A percentile compares a stretch with the other conserved stretches of the same genome.
Evolutionary conservation across 2,113 vertebrate species (phyloP).

Genomic region (Microtus oregoni): DNA sequence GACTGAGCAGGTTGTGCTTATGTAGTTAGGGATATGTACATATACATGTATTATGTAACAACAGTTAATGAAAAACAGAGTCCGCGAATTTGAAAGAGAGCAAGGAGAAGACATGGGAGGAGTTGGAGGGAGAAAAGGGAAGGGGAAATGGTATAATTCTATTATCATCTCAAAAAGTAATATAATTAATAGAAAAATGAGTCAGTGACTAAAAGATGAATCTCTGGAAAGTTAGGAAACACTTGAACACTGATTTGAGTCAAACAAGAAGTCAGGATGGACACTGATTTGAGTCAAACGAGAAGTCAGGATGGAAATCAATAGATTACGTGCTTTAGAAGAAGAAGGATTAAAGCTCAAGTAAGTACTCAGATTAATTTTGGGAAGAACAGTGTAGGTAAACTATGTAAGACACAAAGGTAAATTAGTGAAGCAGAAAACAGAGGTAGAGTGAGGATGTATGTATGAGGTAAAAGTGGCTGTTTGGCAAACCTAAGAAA

Average conservation of each 20-base stretch:
- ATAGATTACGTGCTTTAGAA: background rate
- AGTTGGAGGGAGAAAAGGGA: background rate
- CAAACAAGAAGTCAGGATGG: background rate
- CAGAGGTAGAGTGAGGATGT: background rate
- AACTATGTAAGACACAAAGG: background rate
- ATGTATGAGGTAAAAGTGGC: too few species aligned
- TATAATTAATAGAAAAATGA: background rate
- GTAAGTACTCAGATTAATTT: background rate
- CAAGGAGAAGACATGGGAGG: background rate
- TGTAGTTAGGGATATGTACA: background rate
- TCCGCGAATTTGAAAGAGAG: background rate
- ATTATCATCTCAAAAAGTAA: background rate
- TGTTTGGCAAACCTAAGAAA: background rate
- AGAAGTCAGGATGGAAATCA: background rate
- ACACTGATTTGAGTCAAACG: background rate
- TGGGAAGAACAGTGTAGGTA: background rate
- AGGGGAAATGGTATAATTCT: background rate
- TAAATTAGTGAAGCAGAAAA: background rate
- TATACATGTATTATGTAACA: background rate
- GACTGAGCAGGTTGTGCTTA: background rate
- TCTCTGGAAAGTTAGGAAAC: background rate
- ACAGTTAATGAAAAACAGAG: background rate
- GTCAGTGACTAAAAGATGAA: background rate
- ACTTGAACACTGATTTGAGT: background rate
- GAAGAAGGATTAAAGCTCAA: background rate